A percentile compares a stretch with the other conserved stretches of the same genome.
These are phyloP conservation scores for Merodon equestris DNA, from an alignment of 2,888 invertebrate genomes.

Conservation along the genomic window DNA sequence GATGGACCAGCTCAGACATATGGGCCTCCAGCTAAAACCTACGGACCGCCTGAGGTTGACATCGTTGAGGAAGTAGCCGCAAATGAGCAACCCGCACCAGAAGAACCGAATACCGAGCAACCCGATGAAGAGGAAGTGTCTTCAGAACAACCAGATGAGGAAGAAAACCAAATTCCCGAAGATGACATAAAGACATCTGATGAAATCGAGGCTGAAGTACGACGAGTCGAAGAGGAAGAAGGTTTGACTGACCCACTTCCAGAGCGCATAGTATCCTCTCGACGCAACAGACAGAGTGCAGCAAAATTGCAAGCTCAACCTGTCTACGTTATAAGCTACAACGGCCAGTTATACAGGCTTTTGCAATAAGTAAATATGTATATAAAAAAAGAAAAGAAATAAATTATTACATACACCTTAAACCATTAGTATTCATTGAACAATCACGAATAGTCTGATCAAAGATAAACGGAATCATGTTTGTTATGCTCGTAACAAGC, in stretches of 20 bases:
- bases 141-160: slow-evolving; percentile 19
- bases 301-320: slow-evolving; percentile 41
- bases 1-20: slow-evolving; percentile 72
- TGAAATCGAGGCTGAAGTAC: slow-evolving; percentile 39
- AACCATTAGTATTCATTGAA: no score
- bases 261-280: slow-evolving; percentile 14
- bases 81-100: neutral
- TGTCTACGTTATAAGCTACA: slow-evolving; percentile 37
- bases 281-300: neutral
- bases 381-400: no score
- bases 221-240: slow-evolving; percentile 38
- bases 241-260: slow-evolving; percentile 16
- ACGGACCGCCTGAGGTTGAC: slow-evolving; percentile 69
- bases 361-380: slow-evolving; percentile 19
- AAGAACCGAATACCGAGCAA: neutral
- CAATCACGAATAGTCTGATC: no score
- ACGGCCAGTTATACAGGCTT: slow-evolving; percentile 44
- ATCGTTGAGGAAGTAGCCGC: slow-evolving; percentile 30
- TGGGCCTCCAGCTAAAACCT: slow-evolving; percentile 72
- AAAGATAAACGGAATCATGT: no score
- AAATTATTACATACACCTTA: no score
- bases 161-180: neutral
- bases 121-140: slow-evolving; percentile 9
- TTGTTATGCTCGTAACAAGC: no score
- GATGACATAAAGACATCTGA: slow-evolving; percentile 19